These are phyloP conservation scores for Copidosoma aretas DNA, from an alignment of 2,888 invertebrate genomes.

Conservation along the genomic window DNA sequence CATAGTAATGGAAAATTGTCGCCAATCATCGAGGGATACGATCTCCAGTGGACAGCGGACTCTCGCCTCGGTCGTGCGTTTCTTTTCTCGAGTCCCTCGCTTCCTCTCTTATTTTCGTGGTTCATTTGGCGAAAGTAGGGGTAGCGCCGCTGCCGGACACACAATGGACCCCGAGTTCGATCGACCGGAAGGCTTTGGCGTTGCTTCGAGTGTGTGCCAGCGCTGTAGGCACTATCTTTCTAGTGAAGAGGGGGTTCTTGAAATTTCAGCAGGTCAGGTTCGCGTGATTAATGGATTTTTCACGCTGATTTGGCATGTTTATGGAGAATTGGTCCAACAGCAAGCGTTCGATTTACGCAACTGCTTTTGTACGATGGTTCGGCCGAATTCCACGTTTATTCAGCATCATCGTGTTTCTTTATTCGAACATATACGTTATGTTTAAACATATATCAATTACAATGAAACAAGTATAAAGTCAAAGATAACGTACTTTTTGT, in stretches of 20 bases:
- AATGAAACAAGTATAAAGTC: no score
- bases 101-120: constrained; percentile 55
- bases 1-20: constrained; percentile 63
- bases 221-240: background rate
- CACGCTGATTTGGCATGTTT: no score
- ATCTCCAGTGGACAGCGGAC: constrained; percentile 26
- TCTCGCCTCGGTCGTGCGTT: no score
- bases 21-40: constrained; percentile 59
- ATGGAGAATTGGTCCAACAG: background rate
- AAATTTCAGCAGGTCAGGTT: constrained; percentile 20
- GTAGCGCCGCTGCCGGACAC: constrained; percentile 40
- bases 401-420: no score
- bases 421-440: no score
- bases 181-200: constrained; percentile 28
- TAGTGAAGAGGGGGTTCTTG: constrained; percentile 4
- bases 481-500: no score
- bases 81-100: constrained; percentile 17
- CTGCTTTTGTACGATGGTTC: no score
- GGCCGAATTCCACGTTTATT: no score
- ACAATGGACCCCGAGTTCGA: constrained; percentile 40
- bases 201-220: no score
- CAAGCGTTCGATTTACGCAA: background rate
- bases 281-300: constrained; percentile 25
- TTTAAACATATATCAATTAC: no score
- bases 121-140: constrained; percentile 55